Evolutionary conservation across 2,888 invertebrate genomes (phyloP), one percentile per base, ranked within the genome.

Genomic region (Andrena flavipes): DNA sequence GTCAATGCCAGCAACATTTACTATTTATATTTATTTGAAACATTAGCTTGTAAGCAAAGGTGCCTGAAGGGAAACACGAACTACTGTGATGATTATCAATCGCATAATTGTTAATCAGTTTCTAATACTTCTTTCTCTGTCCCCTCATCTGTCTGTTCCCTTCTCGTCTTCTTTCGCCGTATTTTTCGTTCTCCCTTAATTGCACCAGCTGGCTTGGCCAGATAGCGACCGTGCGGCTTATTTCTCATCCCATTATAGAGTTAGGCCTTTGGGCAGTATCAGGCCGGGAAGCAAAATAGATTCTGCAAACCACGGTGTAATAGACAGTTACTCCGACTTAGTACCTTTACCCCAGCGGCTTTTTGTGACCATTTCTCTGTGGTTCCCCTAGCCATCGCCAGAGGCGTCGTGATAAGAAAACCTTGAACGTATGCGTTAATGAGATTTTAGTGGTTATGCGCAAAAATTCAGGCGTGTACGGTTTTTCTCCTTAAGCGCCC

Each of bases 21-120:
- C 83, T 91, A 92, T 92, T 91, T 90, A 91, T 93, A 93, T 92
- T 93, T 92, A 92, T 92, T 92, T 91, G 85, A 91, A 42, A 79
- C 88, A 82, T 90, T 92, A 92, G 90, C 85, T 91, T 78, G 86
- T 92, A 92, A 91, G 91, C 82, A 92, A 92, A 90, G 92, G 92
- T 93, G 93, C 93, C 93, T 93, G 91, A 90, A 87, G 4, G 16
- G 16, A 83, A 91, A 88, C 86, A 82, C 86, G 87, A 88, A 91
- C 90, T 90, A 91, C 92, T 93, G 92, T 93, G 92, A 93, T 93
- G 92, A 93, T 93, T 92, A 89, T 80, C 89, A 92, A 91, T 91
- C 91, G 91, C 91, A 91, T 92, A 91, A 91, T 92, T 90, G 85
- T 89, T 90, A 90, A 88, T 90, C 88, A 74, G 90, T 87, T 90